Evolutionary conservation across 2,797 vertebrate species (phyloP).

Genomic region (Sternarchorhynchus goeldii): DNA sequence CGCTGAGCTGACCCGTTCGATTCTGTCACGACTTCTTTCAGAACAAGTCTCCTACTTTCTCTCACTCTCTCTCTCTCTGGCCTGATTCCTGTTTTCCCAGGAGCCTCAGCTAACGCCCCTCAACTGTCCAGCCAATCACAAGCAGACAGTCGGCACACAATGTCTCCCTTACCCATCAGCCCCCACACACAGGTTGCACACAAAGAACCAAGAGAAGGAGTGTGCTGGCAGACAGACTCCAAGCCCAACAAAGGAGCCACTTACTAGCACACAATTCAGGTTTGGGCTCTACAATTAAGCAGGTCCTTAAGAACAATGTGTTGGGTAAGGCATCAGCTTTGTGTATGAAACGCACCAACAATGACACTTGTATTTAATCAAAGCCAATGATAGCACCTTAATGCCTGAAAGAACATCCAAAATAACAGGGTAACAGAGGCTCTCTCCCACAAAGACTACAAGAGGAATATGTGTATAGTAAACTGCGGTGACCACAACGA

Average conservation of each 20-base stretch:
- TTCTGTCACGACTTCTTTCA: constrained; percentile 27
- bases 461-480: constrained; percentile 10
- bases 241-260: constrained; percentile 15
- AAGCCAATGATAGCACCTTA: constrained; percentile 22
- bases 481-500: constrained; percentile 11
- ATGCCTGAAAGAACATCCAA: not conserved
- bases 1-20: constrained; percentile 19
- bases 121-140: constrained; percentile 12
- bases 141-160: constrained; percentile 7
- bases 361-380: not conserved
- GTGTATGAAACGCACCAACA: not conserved
- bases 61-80: constrained; percentile 1
- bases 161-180: constrained; percentile 27
- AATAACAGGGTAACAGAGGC: not conserved
- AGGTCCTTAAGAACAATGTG: not conserved
- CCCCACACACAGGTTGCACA: not conserved
- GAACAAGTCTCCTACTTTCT: not conserved
- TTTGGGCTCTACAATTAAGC: not conserved
- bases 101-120: constrained; percentile 4
- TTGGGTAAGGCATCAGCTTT: not conserved
- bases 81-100: constrained; percentile 15
- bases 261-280: not conserved
- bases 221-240: constrained; percentile 13
- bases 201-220: constrained; percentile 13
- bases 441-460: constrained; percentile 19